Percentiles rank a stretch among this genome's conserved stretches.
Conservation (phyloP, 1,140 invertebrate genomes). For the Holcopasites calliopsidis region DNA sequence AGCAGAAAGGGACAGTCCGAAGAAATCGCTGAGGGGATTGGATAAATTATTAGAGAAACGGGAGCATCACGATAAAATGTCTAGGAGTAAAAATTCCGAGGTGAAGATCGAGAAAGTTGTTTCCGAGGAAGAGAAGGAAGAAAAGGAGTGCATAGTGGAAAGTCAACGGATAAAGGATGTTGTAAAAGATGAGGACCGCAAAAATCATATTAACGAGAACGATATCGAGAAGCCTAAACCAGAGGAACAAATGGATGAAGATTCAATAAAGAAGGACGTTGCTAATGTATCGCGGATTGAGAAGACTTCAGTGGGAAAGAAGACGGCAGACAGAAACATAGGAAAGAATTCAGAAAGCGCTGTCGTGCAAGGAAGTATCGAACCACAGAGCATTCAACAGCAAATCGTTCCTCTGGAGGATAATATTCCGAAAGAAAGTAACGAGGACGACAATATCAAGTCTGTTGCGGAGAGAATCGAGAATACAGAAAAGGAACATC, state of each 20-base stretch:
- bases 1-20: conserved; percentile 78
- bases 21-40: conserved; percentile 78
- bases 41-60: conserved; percentile 80
- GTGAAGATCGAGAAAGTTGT: conserved; percentile 33
- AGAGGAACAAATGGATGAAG: conserved; percentile 14
- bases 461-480: conserved; percentile 61
- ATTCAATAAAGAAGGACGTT: conserved; percentile 29
- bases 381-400: background rate
- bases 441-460: conserved; percentile 55
- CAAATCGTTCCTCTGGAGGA: conserved; percentile 7
- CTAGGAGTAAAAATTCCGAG: conserved; percentile 65
- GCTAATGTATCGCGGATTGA: conserved; percentile 10
- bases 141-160: conserved; percentile 25
- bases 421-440: conserved; percentile 34
- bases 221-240: conserved; percentile 31
- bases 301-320: conserved; percentile 30
- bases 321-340: conserved; percentile 42
- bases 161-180: conserved; percentile 18
- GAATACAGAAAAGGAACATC: conserved; percentile 66
- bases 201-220: conserved; percentile 54
- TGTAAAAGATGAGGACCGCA: conserved; percentile 58
- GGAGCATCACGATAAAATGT: conserved; percentile 76
- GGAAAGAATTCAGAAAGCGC: conserved; percentile 14
- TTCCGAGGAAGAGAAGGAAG: conserved; percentile 46
- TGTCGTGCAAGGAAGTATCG: conserved; percentile 4